phyloP scores from a whole-genome alignment of 2,113 vertebrate species.

The Sclerurus mexicanus region DNA sequence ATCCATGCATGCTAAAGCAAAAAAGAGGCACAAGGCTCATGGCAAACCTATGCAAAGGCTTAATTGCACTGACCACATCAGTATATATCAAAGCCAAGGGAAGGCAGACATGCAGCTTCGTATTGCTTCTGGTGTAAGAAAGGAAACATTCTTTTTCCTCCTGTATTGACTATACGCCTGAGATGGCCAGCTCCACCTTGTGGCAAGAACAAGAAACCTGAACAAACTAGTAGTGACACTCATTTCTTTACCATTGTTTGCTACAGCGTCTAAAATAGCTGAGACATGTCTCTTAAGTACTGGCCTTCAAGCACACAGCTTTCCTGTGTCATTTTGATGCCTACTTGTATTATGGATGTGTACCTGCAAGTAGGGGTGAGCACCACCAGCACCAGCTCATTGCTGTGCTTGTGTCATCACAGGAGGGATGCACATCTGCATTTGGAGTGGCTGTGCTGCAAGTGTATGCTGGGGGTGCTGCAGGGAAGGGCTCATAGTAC shows the following conservation, averaged over 20 bases:
- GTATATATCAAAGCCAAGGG: not conserved
- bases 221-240: not conserved
- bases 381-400: not conserved
- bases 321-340: not conserved
- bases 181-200: not conserved
- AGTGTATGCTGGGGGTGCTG: accelerated
- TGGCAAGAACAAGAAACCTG: not conserved
- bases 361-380: not conserved
- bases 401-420: not conserved
- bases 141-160: not conserved
- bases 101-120: not conserved
- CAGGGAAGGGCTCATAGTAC: not conserved
- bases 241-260: not conserved
- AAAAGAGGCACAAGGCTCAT: not conserved
- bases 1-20: not conserved
- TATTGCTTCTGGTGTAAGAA: not conserved
- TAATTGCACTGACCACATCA: not conserved
- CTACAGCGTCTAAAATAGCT: not conserved
- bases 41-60: not conserved
- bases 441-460: not conserved
- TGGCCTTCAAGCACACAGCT: not conserved
- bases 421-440: not conserved
- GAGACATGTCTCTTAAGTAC: not conserved
- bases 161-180: not conserved
- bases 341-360: accelerated